A percentile compares a stretch with the other conserved stretches of the same genome.
Evolutionary conservation across 2,888 invertebrate genomes (phyloP).

Genomic region (Oscheius myriophilus): DNA sequence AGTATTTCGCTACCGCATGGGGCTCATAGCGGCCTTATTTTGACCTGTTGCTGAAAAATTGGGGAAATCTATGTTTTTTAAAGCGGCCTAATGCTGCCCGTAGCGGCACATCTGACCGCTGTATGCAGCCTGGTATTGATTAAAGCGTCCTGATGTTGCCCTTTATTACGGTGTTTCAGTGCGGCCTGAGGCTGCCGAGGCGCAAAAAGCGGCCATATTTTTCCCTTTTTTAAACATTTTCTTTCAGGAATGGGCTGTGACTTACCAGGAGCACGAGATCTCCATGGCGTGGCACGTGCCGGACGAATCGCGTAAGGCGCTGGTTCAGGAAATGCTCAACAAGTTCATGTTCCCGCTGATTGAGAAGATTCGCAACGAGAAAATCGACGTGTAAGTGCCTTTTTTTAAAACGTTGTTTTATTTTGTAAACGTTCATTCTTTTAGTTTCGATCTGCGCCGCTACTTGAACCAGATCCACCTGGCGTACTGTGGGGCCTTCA

Average conservation of each 20-base stretch:
- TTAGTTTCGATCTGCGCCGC: constrained; percentile 21
- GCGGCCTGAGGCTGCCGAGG: too few species aligned
- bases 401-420: not conserved
- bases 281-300: constrained; percentile 39
- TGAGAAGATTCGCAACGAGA: constrained; percentile 19
- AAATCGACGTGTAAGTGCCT: constrained; percentile 29
- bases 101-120: too few species aligned
- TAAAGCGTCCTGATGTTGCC: too few species aligned
- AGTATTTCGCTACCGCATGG: too few species aligned
- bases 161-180: too few species aligned
- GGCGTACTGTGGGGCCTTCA: constrained; percentile 24
- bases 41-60: too few species aligned
- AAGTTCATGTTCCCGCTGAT: constrained; percentile 37
- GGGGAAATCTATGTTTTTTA: too few species aligned
- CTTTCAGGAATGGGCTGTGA: constrained; percentile 39
- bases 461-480: constrained; percentile 22
- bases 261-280: constrained; percentile 30
- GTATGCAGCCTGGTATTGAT: too few species aligned
- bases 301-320: constrained; percentile 24
- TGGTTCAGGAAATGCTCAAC: constrained; percentile 31
- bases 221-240: not conserved
- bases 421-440: not conserved
- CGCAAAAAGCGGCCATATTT: too few species aligned
- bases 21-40: too few species aligned
- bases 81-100: too few species aligned